Evolutionary conservation across 2,797 vertebrate genomes (phyloP), one percentile per base, ranked within the genome.

Genomic region (Hozukius guyotensis): DNA sequence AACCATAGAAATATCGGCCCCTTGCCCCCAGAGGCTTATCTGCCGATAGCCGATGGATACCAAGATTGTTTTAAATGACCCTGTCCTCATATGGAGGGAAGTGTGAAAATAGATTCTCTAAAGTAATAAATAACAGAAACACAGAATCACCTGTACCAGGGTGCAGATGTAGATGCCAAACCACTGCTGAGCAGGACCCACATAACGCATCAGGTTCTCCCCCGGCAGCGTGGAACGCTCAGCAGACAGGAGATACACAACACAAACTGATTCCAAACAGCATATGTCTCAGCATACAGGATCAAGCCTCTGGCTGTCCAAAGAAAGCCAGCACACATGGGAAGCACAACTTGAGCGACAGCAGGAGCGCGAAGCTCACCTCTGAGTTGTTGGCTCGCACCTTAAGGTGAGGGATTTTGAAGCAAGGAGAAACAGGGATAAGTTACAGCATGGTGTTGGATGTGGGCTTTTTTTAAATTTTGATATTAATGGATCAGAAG

Each of bases 211-310:
- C 11, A 89, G 4, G 74, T 89, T 92, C 14, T 77, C 75, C 25
- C 86, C 85, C 5, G 85, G 90, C 24, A 86, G 77, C 8, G 71
- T 90, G 63, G 90, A 85, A 38, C 82, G 73, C 91, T 90, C 68
- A 95, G 89, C 75, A 94, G 81, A 71, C 88, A 93, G 71, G 86
- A 89, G 36, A 92, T 80, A 66, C 18, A 52, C 46, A 52, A n/a
- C 36, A 90, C 88, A 69, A 90, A 93, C 91, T 91, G 67, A 92
- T 83, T 38, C 92, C 88, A 62, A 91, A 90, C 46, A 92, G 68
- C 4, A 86, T 89, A 67, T 91, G 90, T 61, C 93, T 91, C 36
- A 92, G 64, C 84, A 85, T 85, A 79, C 90, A 93, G 36, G 89
- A 92, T 85, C 87, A 90, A 10, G 85, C 29, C 1, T 36, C 65